phyloP scores from a whole-genome alignment of 2,888 invertebrate species.

The Strigamia maritima region DNA sequence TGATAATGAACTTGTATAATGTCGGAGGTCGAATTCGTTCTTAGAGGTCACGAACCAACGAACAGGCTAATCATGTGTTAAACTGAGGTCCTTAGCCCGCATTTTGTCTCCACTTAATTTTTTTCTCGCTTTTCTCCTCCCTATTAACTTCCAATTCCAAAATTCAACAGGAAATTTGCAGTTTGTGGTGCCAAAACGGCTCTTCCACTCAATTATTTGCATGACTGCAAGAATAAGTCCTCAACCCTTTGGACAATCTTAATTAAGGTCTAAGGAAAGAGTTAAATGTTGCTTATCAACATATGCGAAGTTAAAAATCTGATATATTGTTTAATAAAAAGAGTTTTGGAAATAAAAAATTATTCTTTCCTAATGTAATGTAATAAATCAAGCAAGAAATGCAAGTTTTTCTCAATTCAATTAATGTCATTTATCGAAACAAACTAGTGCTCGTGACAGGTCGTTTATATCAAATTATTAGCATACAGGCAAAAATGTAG shows the following conservation, averaged over 20 bases:
- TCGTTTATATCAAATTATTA: conserved; percentile 13
- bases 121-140: neutral
- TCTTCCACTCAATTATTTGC: conserved; percentile 26
- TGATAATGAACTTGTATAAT: conserved; percentile 17
- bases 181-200: conserved; percentile 11
- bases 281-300: neutral
- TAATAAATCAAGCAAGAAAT: neutral
- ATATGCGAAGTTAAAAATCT: neutral
- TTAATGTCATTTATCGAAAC: conserved; percentile 21
- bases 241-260: neutral
- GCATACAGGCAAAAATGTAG: conserved; percentile 22
- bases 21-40: conserved; percentile 21
- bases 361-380: neutral
- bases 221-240: neutral
- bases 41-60: neutral
- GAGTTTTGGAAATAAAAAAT: neutral
- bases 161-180: conserved; percentile 8
- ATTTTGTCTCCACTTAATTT: conserved; percentile 11
- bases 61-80: neutral
- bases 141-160: conserved; percentile 8
- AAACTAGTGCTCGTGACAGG: neutral
- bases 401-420: neutral
- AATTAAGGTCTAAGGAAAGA: neutral
- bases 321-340: neutral
- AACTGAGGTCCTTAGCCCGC: conserved; percentile 11